Base-by-base conservation (phyloP, 2,888 invertebrate species). In the Cheilosia scutellata region DNA sequence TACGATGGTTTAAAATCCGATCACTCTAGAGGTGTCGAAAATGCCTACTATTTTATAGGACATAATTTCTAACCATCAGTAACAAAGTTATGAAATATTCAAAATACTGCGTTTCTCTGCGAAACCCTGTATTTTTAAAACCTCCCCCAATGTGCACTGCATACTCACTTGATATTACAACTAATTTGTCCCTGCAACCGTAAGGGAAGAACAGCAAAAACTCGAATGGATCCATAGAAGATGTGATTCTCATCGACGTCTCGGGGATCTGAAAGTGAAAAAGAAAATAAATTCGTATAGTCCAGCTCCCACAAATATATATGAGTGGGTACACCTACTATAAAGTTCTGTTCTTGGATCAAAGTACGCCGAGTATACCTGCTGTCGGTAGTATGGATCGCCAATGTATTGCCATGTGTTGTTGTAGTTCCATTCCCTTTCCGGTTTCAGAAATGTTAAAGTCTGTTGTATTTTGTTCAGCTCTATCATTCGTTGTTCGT, bases 341-440 rank as follows among this genome's bases (percentile, higher is more conserved):
- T 89, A 88, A 4, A 92, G 88, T 76, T 92, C 92, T 2, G 91
- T 90, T 60, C 93, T 89, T 2, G 88, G 82, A 88, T 93, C 93
- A 47, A 93, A 91, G 86, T 92, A 93, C 0, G 93, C 93, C 0
- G 93, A 91, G 80, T 92, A 93, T 3, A 93, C 90, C 66, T 90
- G 90, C 70, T 92, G 91, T 25, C 90, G 80, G 31, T 89, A 74
- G 2, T 88, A 87, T 5, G 88, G 79, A 51, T 91, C 90, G 0
- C 92, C 92, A 13, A 92, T 90, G 42, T 87, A 79, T 7, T 89
- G 89, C 92, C 92, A 92, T 25, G 89, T 89, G 82, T 92, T 91
- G 87, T 88, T 91, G 80, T 91, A 91, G 58, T 88, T 80, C 91
- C 91, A 91, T 49, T 89, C 86, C 0, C 88, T 89, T 70, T 89